A percentile compares a stretch with the other conserved stretches of the same genome.
Evolutionary conservation across 1,140 invertebrate genomes (phyloP).

Genomic region (Caenorhabditis briggsae): DNA sequence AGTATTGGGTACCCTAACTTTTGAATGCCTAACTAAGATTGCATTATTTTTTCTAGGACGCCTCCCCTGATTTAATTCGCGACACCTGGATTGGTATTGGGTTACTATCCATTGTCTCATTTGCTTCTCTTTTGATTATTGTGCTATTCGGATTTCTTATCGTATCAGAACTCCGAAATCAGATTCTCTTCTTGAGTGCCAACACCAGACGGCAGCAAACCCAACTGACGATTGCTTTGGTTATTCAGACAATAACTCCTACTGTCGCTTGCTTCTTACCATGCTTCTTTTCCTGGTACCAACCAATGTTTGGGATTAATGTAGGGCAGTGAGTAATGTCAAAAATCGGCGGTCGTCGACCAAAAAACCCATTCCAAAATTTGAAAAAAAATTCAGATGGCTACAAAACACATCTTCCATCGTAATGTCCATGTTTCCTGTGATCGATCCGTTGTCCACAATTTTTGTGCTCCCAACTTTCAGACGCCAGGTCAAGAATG

Average conservation of each 20-base stretch:
- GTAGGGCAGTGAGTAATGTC: background rate
- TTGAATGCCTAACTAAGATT: background rate
- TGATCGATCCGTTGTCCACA: slow-evolving; percentile 5
- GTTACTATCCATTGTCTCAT: background rate
- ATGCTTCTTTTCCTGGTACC: slow-evolving; percentile 30
- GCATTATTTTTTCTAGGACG: background rate
- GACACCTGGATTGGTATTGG: background rate
- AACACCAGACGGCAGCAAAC: background rate
- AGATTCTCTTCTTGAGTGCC: background rate
- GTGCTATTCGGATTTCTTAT: background rate
- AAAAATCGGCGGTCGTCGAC: background rate
- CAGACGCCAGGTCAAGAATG: background rate
- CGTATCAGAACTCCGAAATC: background rate
- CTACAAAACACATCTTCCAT: background rate
- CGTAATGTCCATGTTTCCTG: background rate
- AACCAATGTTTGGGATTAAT: slow-evolving; percentile 16
- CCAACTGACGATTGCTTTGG: slow-evolving; percentile 1
- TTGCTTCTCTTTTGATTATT: background rate
- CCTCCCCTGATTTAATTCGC: background rate
- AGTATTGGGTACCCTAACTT: background rate
- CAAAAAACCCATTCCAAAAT: background rate
- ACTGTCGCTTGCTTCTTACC: background rate
- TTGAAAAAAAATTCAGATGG: background rate
- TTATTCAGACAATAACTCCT: slow-evolving; percentile 12
- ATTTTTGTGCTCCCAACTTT: background rate